A percentile compares a stretch with the other conserved stretches of the same genome.
These are phyloP conservation scores for Heliconius charithonia DNA, from an alignment of 2,888 invertebrate genomes.

Conservation along the genomic window DNA sequence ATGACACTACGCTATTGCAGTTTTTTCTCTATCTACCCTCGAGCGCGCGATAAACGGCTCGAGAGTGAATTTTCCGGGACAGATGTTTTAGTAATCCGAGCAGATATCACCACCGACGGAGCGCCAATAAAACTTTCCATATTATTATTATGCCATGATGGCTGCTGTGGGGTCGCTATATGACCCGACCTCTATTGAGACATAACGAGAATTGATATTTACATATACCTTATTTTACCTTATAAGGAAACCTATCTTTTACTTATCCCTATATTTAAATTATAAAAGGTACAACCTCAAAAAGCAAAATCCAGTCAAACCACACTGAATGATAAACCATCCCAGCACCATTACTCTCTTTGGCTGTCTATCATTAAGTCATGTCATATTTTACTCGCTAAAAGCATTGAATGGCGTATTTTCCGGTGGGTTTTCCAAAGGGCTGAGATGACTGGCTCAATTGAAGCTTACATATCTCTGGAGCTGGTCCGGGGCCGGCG, in stretches of 20 bases:
- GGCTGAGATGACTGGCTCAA: constrained; percentile 72
- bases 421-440: constrained; percentile 57
- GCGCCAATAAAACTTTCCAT: constrained; percentile 73
- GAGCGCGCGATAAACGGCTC: constrained; percentile 71
- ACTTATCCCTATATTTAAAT: background rate
- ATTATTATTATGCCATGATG: constrained; percentile 61
- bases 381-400: constrained; percentile 47
- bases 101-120: constrained; percentile 53
- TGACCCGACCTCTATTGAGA: constrained; percentile 47
- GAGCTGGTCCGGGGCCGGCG: constrained; percentile 31
- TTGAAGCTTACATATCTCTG: constrained; percentile 64
- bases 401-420: constrained; percentile 54
- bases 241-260: background rate
- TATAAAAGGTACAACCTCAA: background rate
- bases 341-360: constrained; percentile 45
- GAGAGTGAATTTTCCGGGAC: constrained; percentile 83
- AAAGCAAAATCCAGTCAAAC: background rate
- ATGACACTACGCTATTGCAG: constrained; percentile 83
- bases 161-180: constrained; percentile 43
- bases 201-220: constrained; percentile 49
- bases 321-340: background rate
- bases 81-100: constrained; percentile 80
- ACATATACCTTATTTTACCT: background rate
- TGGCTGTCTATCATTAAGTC: constrained; percentile 49
- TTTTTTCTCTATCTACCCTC: constrained; percentile 81